Evolutionary conservation across 1,140 invertebrate species (phyloP).

Genomic region (Bombus soroeensis): DNA sequence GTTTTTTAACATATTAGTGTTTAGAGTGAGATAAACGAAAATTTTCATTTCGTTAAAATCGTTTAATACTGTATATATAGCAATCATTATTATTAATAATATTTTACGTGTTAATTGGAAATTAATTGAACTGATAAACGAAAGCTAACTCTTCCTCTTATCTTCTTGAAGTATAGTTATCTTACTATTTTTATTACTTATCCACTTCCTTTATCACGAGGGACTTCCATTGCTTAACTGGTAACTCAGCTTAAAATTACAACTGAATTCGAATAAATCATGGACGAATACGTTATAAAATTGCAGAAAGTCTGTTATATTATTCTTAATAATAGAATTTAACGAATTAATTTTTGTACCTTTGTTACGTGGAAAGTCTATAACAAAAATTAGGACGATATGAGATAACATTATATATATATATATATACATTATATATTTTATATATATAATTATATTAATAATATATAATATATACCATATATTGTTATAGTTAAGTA

Average conservation of each 20-base stretch:
- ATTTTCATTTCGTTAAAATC: background rate
- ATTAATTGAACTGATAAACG: background rate
- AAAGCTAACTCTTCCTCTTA: constrained; percentile 5
- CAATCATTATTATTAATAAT: too few species aligned
- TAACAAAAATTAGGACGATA: background rate
- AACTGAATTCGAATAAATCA: background rate
- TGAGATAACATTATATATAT: too few species aligned
- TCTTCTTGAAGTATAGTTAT: constrained; percentile 17
- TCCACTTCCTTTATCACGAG: background rate
- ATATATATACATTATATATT: too few species aligned
- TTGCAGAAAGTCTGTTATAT: background rate
- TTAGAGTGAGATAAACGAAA: background rate
- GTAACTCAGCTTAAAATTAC: background rate
- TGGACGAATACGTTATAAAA: background rate
- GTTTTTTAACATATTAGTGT: background rate
- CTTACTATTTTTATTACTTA: constrained; percentile 14
- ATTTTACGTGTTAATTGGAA: background rate
- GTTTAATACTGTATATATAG: too few species aligned
- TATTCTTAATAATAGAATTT: too few species aligned
- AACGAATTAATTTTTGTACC: background rate
- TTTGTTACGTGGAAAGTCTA: background rate
- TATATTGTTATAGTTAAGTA: background rate
- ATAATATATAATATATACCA: background rate
- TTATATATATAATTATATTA: too few species aligned
- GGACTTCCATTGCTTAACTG: background rate